Evolutionary conservation across 2,888 invertebrate genomes (phyloP), one percentile per base, ranked within the genome.

Genomic region (Furcula furcula): DNA sequence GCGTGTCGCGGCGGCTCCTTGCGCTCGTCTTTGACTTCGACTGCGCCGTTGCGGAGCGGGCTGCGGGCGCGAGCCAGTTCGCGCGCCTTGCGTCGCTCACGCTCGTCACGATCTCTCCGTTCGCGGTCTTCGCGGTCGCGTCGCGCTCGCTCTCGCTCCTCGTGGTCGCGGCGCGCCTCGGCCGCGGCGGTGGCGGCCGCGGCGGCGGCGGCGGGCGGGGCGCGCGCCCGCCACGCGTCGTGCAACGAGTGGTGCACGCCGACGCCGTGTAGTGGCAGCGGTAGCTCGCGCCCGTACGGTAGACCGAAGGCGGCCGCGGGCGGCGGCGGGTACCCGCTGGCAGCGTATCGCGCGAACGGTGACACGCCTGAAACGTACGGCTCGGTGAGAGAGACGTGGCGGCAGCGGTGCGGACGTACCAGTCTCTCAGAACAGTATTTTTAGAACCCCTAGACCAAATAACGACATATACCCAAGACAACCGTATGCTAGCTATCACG

Each of bases 331-430:
- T 92, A 92, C 48, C 91, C 70, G 28, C 91, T 91, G 34, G 93
- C 91, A 35, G 93, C 94, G 84, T 95, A 96, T 55, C 96, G 91
- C 35, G 93, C 94, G 81, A 95, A 96, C 31, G 95, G 95, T 38
- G 95, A 94, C 66, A 95, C 92, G 52, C 93, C 92, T 65, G 92
- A 69, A 61, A 82, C 68, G 69, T 67, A 79, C 59, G 51, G 75
- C 75, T 46, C 78, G 69, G 55, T 81, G 78, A 57, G 76, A 54
- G n/a, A n/a, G n/a, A n/a, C n/a, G n/a, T n/a, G 44, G 75, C 45
- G 32, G 44, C 43, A 45, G 51, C 48, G 55, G 44, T 22, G 30
- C 18, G 31, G 65, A 46, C n/a, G n/a, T n/a, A n/a, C n/a, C n/a
- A n/a, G n/a, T n/a, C n/a, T n/a, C n/a, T n/a, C n/a, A n/a, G n/a